Base-by-base conservation (phyloP, 2,113 vertebrate species). In the Halichoeres trimaculatus region DNA sequence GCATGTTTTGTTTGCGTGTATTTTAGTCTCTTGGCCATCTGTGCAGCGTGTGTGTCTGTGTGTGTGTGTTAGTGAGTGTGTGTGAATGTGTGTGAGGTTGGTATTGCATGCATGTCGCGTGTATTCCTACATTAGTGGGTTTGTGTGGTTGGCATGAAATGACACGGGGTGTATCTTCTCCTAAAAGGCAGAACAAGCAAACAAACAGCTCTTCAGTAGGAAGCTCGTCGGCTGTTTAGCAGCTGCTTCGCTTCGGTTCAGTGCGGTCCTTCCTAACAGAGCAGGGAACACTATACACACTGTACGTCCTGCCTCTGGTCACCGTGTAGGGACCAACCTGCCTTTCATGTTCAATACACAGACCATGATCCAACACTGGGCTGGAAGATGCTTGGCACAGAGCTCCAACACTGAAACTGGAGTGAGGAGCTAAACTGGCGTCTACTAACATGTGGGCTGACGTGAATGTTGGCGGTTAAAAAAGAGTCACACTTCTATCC, bases 81-180 rank as follows among this genome's bases (percentile, higher is more conserved):
- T 19, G 55, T 30, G 30, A 30, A 13, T 41, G 65, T 43, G 61
- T 14, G 61, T 2, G 48, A 26, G 45, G 0, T 30, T 30, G 30
- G 30, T 35, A 66, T 65, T 65, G 64, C 57, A 47, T 70, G 67
- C 67, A 51, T 81, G 47, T 35, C 52, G 58, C 36, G 73, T 80
- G 70, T 71, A 40, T 45, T 36, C 55, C 10, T 36, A 47, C n/a
- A 12, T 54, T 59, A 17, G 23, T 11, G n/a, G 54, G 50, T 26
- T 66, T 47, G 47, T 68, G 70, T 58, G 38, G 51, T 86, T 86
- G 70, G 74, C 85, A 78, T 88, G 75, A 81, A 89, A 89, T 67
- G 66, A 70, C 61, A 74, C 73, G 69, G 76, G 58, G 87, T 78
- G 80, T 62, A 68, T 76, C 69, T 70, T 63, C 55, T 75, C 41